These are phyloP conservation scores for Acrocephalus arundinaceus DNA, from an alignment of 2,113 vertebrate species.

Conservation along the genomic window DNA sequence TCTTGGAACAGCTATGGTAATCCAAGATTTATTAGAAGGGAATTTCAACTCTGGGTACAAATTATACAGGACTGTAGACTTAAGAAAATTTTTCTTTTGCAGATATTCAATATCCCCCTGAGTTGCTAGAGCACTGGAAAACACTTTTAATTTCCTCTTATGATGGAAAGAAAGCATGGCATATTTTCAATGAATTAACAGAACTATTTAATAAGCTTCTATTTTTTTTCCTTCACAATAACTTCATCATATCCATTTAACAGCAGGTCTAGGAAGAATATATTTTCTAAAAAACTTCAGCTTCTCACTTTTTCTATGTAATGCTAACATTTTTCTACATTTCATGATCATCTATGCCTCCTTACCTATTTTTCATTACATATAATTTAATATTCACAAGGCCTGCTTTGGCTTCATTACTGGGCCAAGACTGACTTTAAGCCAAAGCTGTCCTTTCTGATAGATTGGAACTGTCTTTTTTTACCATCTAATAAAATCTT, in stretches of 20 bases:
- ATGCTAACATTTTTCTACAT: neutral
- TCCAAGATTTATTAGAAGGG: neutral
- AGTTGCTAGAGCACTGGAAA: neutral
- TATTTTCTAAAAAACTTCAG: neutral
- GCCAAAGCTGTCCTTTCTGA: neutral
- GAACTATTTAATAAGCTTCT: neutral
- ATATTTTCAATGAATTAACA: neutral
- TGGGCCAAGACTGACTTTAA: neutral
- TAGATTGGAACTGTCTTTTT: neutral
- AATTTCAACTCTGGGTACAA: neutral
- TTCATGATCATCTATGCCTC: neutral
- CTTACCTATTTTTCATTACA: neutral
- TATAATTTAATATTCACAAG: neutral
- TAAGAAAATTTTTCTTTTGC: neutral
- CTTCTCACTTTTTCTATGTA: neutral
- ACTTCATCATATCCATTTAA: neutral
- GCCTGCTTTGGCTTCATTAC: neutral
- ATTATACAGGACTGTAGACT: neutral
- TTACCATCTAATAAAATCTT: neutral
- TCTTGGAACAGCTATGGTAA: neutral
- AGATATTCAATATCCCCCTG: neutral
- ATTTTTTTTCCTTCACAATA: neutral
- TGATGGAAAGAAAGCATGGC: neutral
- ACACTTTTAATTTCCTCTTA: neutral
- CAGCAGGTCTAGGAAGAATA: neutral